A percentile compares a stretch with the other conserved stretches of the same genome.
Conservation (phyloP, 92 coral and sea anemone species). For the Porites rus region DNA sequence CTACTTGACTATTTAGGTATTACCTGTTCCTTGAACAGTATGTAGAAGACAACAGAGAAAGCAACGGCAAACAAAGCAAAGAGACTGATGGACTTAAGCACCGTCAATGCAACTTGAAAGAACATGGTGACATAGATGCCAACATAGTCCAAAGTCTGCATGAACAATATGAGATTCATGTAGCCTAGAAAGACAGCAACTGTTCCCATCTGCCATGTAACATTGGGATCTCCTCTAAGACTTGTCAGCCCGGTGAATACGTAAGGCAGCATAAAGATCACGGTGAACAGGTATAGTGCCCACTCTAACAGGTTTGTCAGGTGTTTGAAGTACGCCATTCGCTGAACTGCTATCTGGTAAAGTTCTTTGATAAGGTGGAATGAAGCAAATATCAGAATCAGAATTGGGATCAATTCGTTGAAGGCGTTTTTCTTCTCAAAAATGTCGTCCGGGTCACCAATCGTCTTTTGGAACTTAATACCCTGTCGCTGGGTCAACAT, state of each 20-base stretch:
- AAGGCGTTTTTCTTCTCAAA: conserved; percentile 37
- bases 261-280: conserved; percentile 69
- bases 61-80: conserved; percentile 76
- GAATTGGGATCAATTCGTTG: conserved; percentile 24
- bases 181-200: conserved; percentile 83
- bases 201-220: conserved; percentile 80
- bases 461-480: conserved; percentile 6
- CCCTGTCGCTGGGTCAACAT: conserved; percentile 67
- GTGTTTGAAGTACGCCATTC: conserved; percentile 61
- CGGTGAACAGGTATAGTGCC: conserved; percentile 56
- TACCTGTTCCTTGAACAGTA: conserved; percentile 88
- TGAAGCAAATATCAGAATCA: conserved; percentile 53
- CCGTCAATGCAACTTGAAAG: conserved; percentile 79
- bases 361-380: conserved; percentile 72
- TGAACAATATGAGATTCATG: conserved; percentile 74
- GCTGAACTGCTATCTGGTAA: conserved; percentile 65
- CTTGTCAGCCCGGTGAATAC: not conserved
- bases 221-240: conserved; percentile 38
- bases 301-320: conserved; percentile 68
- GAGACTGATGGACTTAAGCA: conserved; percentile 70
- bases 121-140: conserved; percentile 96
- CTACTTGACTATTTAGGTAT: not conserved
- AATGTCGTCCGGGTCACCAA: conserved; percentile 29
- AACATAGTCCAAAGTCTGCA: conserved; percentile 68
- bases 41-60: conserved; percentile 84